phyloP scores from a whole-genome alignment of 2,797 vertebrate genomes.

The Dermochelys coriacea region DNA sequence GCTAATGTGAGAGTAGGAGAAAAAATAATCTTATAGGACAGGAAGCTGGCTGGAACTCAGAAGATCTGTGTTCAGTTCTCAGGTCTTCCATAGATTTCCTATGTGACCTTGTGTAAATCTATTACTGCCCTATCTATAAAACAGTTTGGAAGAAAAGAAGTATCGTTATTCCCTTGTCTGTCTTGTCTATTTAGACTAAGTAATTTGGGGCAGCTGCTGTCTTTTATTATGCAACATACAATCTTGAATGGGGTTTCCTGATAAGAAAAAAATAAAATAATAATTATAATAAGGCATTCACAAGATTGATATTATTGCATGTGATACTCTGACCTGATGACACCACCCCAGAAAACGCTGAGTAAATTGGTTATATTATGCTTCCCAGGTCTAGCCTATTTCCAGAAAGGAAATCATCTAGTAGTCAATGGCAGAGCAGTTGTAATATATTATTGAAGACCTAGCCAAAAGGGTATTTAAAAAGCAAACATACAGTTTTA shows the following conservation, averaged over 20 bases:
- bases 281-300: neutral
- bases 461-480: conserved; percentile 1
- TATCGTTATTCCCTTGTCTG: neutral
- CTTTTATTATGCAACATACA: conserved; percentile 6
- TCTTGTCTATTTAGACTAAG: neutral
- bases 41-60: neutral
- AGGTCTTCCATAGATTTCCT: conserved; percentile 17
- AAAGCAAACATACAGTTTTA: neutral
- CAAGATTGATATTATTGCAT: conserved; percentile 6
- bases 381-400: neutral
- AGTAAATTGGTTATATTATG: neutral
- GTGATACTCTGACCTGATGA: neutral
- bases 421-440: neutral
- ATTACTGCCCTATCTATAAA: conserved; percentile 42
- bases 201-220: neutral
- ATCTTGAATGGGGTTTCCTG: neutral
- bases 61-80: neutral
- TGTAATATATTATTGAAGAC: neutral
- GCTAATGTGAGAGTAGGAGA: neutral
- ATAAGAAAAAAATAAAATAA: neutral
- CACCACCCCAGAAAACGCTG: conserved; percentile 11
- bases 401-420: conserved; percentile 14
- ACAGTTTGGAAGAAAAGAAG: neutral
- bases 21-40: neutral
- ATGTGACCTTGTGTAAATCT: neutral